Percentiles rank a stretch among this genome's conserved stretches.
These are phyloP conservation scores for Pseudorhiza aurosa DNA, from an alignment of 30 jellyfish, hydroid and myxozoan species.

Conservation along the genomic window DNA sequence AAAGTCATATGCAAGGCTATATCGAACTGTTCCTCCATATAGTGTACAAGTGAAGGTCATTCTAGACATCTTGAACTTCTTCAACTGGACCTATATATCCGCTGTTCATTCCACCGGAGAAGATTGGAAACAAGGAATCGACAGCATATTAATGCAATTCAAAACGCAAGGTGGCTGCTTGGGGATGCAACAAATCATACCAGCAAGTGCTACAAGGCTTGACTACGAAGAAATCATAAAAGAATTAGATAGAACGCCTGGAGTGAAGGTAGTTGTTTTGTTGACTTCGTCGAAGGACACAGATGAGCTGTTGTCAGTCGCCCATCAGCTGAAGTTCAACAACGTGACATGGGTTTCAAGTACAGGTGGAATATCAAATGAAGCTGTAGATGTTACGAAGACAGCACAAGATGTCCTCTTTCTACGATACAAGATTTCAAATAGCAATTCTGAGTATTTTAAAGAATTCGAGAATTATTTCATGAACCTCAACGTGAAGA, in stretches of 20 bases:
- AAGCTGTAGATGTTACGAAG: background rate
- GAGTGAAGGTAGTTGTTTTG: slow-evolving; percentile 54
- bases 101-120: slow-evolving; percentile 69
- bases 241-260: background rate
- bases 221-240: slow-evolving; percentile 8
- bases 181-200: slow-evolving; percentile 26
- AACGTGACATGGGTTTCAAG: slow-evolving; percentile 66
- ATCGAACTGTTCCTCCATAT: slow-evolving; percentile 88
- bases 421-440: slow-evolving; percentile 23
- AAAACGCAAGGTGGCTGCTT: slow-evolving; percentile 25
- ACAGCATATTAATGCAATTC: background rate
- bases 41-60: slow-evolving; percentile 51
- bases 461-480: slow-evolving; percentile 46
- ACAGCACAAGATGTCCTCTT: slow-evolving; percentile 70
- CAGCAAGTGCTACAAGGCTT: slow-evolving; percentile 15
- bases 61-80: slow-evolving; percentile 42
- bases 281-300: slow-evolving; percentile 72
- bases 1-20: slow-evolving; percentile 48
- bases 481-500: slow-evolving; percentile 29
- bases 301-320: slow-evolving; percentile 53
- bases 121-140: slow-evolving; percentile 69
- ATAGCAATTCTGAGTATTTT: too few relatives aligned
- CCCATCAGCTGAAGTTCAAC: background rate
- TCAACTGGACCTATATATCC: slow-evolving; percentile 77
- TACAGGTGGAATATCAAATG: background rate